A percentile compares a stretch with the other conserved stretches of the same genome.
Conservation (phyloP, 1,140 invertebrate genomes). For the Sarcophaga bullata region DNA sequence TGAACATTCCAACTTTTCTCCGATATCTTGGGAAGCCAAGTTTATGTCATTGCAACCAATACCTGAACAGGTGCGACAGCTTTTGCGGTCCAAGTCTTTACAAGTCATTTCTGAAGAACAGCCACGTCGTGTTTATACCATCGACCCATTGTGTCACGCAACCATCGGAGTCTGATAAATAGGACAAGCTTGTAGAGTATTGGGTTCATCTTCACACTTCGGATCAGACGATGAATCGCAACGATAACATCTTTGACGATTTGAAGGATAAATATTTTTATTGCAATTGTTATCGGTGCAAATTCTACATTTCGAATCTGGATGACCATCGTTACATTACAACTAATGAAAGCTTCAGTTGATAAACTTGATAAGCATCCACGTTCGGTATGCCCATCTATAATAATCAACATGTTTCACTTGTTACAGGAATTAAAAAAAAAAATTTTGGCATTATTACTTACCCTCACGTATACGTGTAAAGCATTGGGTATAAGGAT, state of each 20-base stretch:
- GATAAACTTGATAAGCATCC: conserved; percentile 56
- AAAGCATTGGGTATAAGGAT: conserved; percentile 43
- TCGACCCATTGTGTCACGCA: conserved; percentile 55
- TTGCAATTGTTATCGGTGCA: conserved; percentile 55
- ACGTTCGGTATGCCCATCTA: conserved; percentile 57
- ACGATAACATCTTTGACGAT: conserved; percentile 54
- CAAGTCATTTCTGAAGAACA: conserved; percentile 55
- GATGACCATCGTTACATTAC: conserved; percentile 55
- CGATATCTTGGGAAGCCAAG: conserved; percentile 28
- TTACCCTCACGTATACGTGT: conserved; percentile 43
- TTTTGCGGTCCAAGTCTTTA: conserved; percentile 48
- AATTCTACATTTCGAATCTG: conserved; percentile 46
- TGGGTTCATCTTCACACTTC: conserved; percentile 49
- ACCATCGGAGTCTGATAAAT: conserved; percentile 48
- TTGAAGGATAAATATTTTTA: conserved; percentile 48
- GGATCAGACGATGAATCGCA: conserved; percentile 53
- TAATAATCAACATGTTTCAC: background rate
- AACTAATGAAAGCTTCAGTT: conserved; percentile 53
- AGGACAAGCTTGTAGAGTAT: conserved; percentile 50
- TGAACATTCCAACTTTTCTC: conserved; percentile 41
- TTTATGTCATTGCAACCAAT: conserved; percentile 29
- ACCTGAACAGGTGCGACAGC: conserved; percentile 19
- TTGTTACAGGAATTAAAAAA: background rate
- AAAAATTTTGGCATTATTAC: background rate
- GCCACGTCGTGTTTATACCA: conserved; percentile 52